A percentile compares a stretch with the other conserved stretches of the same genome.
These are phyloP conservation scores for Mustela nigripes DNA, from an alignment of 2,113 vertebrate species.

Conservation along the genomic window DNA sequence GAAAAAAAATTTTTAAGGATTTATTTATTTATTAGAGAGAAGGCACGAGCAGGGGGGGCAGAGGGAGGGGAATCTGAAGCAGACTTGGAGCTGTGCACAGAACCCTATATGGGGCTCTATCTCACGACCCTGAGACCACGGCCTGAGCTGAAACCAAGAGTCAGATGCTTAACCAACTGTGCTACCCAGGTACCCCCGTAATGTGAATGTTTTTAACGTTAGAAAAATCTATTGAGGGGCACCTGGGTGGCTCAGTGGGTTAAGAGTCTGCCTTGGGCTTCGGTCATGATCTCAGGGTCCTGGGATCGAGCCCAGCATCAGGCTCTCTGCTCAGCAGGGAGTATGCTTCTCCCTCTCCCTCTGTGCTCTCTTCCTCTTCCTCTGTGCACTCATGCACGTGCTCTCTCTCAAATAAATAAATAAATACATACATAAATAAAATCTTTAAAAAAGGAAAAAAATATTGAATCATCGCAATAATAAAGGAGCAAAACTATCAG, in stretches of 20 bases:
- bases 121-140: background rate
- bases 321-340: background rate
- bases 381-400: background rate
- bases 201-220: background rate
- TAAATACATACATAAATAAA: background rate
- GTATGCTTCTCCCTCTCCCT: background rate
- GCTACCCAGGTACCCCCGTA: background rate
- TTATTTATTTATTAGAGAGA: background rate
- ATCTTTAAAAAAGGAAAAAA: background rate
- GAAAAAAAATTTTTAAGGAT: background rate
- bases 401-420: background rate
- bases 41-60: background rate
- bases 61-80: background rate
- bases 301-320: fast-evolving
- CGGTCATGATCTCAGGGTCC: background rate
- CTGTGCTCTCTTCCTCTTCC: background rate
- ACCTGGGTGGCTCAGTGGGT: background rate
- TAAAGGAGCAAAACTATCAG: background rate
- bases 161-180: background rate
- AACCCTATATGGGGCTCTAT: background rate
- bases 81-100: background rate
- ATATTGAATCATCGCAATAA: background rate
- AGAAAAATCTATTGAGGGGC: background rate
- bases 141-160: background rate
- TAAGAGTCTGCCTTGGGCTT: background rate